Evolutionary conservation across 1,140 invertebrate species (phyloP).

Genomic region (Tetraneura akinire): DNA sequence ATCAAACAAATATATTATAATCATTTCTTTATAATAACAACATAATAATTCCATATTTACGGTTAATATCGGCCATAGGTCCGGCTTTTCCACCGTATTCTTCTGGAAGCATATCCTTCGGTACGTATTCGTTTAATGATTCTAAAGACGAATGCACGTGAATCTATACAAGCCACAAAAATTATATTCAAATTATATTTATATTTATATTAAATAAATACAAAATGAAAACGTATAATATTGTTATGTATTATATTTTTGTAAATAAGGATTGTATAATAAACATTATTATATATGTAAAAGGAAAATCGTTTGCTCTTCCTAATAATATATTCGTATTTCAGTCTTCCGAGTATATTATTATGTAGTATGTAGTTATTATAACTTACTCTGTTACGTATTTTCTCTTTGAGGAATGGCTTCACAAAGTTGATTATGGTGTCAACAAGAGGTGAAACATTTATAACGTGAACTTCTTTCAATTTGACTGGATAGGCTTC

Average conservation of each 20-base stretch:
- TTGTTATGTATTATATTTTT: no score
- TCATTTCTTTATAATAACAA: not conserved
- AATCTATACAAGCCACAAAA: slow-evolving; percentile 61
- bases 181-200: no score
- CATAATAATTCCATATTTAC: slow-evolving; percentile 59
- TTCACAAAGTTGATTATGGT: slow-evolving; percentile 81
- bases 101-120: slow-evolving; percentile 73
- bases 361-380: no score
- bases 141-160: slow-evolving; percentile 74
- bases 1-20: not conserved
- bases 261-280: no score
- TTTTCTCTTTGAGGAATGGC: slow-evolving; percentile 83
- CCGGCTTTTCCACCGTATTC: slow-evolving; percentile 79
- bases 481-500: slow-evolving; percentile 84
- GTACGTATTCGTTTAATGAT: slow-evolving; percentile 74
- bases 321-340: no score
- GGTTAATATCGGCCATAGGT: slow-evolving; percentile 69
- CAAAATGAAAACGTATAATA: no score
- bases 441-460: slow-evolving; percentile 78
- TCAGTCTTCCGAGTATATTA: no score
- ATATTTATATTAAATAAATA: no score
- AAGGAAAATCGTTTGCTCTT: no score
- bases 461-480: slow-evolving; percentile 83
- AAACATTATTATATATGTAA: no score
- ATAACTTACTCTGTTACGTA: slow-evolving; percentile 67